phyloP scores from a whole-genome alignment of 64 coral and sea anemone species.

The Porites australiensis region DNA sequence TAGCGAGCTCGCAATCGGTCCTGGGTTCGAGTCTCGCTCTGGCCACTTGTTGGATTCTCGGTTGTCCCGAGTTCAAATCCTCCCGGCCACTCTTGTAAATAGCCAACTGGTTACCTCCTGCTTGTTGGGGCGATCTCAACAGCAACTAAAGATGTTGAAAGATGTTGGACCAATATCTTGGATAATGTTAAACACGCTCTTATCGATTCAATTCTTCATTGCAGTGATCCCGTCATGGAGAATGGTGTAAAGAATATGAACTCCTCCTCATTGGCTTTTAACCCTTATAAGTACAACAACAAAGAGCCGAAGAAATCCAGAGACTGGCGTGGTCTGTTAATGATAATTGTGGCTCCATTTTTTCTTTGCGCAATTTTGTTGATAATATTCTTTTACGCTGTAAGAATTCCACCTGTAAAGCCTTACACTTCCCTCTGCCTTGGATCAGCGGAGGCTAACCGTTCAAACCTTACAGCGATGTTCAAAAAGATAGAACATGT shows the following conservation, averaged over 20 bases:
- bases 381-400: slow-evolving; percentile 2
- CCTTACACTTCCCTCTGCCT: neutral
- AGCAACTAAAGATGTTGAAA: no score
- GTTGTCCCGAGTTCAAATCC: no score
- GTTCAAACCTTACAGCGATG: slow-evolving; percentile 24
- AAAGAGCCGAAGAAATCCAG: neutral
- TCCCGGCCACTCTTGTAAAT: no score
- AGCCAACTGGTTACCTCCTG: no score
- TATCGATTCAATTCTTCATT: neutral
- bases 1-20: no score
- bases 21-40: no score
- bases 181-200: no score
- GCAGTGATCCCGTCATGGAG: neutral
- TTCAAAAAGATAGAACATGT: slow-evolving; percentile 17
- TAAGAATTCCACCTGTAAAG: neutral
- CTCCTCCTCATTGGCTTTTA: neutral
- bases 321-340: neutral
- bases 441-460: slow-evolving; percentile 5
- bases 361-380: neutral
- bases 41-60: no score
- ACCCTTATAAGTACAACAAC: neutral
- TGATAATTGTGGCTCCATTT: neutral
- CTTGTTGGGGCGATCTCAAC: no score
- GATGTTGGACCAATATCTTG: no score
- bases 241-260: slow-evolving; percentile 10